Evolutionary conservation across 2,888 invertebrate genomes (phyloP).

Genomic region (Iselma pallidipennis): DNA sequence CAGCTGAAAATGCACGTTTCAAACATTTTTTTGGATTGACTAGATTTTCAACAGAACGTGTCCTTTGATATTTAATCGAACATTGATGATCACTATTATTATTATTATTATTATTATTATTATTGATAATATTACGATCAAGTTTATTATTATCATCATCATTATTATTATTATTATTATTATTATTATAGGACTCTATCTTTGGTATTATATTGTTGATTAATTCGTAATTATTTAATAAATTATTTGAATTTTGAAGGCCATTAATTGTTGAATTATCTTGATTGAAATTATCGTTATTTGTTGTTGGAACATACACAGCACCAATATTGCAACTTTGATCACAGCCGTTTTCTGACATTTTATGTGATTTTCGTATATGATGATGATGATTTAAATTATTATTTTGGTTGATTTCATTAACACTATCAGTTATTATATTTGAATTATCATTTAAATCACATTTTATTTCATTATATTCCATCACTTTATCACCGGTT

Average conservation of each 20-base stretch:
- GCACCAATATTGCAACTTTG: constrained; percentile 40
- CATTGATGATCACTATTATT: constrained; percentile 10
- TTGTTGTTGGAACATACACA: constrained; percentile 29
- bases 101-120: not conserved
- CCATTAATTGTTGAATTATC: constrained; percentile 35
- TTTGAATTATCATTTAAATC: constrained; percentile 10
- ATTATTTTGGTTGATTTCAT: constrained; percentile 7
- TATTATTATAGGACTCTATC: constrained; percentile 36
- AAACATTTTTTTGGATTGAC: constrained; percentile 36
- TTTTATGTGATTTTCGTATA: not conserved
- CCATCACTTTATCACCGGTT: not conserved
- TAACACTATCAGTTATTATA: not conserved
- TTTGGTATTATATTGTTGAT: constrained; percentile 34
- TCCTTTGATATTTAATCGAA: constrained; percentile 43
- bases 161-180: too few species aligned
- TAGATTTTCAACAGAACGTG: constrained; percentile 45
- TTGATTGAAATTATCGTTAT: constrained; percentile 30
- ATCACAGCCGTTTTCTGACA: constrained; percentile 41
- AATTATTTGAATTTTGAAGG: constrained; percentile 34
- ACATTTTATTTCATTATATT: constrained; percentile 4
- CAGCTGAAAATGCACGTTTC: constrained; percentile 48
- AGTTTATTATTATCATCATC: not conserved
- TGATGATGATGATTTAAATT: constrained; percentile 7
- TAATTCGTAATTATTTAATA: constrained; percentile 10
- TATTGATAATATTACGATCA: constrained; percentile 30